Evolutionary conservation across 2,888 invertebrate species (phyloP).

Genomic region (Drosophila birchii): DNA sequence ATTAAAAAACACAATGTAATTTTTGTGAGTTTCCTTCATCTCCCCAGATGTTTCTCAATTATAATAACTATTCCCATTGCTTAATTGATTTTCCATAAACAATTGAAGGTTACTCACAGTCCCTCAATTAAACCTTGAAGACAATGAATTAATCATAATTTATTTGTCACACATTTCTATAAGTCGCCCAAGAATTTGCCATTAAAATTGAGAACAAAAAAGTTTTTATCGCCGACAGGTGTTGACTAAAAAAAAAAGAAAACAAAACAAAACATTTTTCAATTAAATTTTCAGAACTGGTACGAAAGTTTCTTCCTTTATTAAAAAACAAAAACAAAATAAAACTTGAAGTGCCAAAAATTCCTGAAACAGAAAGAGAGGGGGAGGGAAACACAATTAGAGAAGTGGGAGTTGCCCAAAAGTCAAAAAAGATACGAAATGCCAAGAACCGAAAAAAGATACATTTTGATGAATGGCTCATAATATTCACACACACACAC

Average conservation of each 20-base stretch:
- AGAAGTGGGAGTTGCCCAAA: conserved; percentile 83
- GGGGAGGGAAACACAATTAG: conserved; percentile 42
- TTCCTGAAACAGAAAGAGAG: conserved; percentile 7
- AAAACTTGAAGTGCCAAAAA: conserved; percentile 1
- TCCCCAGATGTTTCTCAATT: not conserved
- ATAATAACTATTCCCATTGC: not conserved
- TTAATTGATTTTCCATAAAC: not conserved
- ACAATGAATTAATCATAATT: conserved; percentile 27
- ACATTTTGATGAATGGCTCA: conserved; percentile 81
- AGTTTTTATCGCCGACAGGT: conserved; percentile 53
- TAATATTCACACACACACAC: conserved; percentile 64
- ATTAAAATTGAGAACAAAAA: conserved; percentile 13
- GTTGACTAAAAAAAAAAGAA: conserved; percentile 9
- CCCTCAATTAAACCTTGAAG: conserved; percentile 5
- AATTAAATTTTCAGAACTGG: conserved; percentile 22
- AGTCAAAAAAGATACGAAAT: conserved; percentile 49
- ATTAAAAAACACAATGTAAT: not conserved
- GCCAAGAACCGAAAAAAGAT: conserved; percentile 42
- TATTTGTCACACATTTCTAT: conserved; percentile 34
- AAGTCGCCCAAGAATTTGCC: conserved; percentile 12
- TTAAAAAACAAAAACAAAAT: conserved; percentile 9
- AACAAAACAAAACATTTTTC: conserved; percentile 31
- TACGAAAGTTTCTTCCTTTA: conserved; percentile 7
- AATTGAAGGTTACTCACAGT: conserved; percentile 14
- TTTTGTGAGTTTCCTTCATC: not conserved